These are phyloP conservation scores for Thomomys bottae DNA, from an alignment of 2,113 vertebrate species.

Conservation along the genomic window DNA sequence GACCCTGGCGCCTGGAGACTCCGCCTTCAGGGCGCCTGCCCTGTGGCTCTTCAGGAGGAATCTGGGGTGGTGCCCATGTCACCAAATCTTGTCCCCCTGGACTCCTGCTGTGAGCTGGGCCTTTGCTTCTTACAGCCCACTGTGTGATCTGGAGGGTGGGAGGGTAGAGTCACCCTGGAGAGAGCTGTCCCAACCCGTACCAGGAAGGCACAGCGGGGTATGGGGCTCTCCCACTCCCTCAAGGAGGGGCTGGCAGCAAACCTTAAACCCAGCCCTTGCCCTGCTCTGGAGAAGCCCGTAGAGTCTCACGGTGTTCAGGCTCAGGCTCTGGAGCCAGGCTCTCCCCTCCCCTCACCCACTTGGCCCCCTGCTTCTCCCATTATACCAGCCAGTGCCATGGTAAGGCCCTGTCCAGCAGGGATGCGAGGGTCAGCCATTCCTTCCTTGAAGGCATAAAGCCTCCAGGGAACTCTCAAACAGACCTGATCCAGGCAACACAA, in stretches of 20 bases:
- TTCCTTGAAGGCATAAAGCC: background rate
- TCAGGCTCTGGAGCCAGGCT: no score
- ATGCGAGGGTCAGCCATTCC: background rate
- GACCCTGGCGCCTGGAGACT: background rate
- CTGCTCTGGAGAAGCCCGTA: background rate
- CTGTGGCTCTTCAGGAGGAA: accelerated
- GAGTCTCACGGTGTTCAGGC: background rate
- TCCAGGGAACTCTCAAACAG: background rate
- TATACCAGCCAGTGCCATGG: background rate
- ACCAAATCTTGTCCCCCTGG: accelerated
- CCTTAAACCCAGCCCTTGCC: background rate
- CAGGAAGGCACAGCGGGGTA: background rate
- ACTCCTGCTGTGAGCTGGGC: accelerated
- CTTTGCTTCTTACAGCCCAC: accelerated
- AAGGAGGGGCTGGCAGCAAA: background rate
- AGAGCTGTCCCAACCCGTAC: background rate
- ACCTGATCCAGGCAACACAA: background rate
- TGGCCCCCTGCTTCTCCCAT: background rate
- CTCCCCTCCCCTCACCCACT: accelerated
- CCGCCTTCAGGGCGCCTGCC: accelerated
- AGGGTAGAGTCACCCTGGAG: background rate
- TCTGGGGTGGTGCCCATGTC: no score
- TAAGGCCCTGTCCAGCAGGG: background rate
- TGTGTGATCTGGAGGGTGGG: no score
- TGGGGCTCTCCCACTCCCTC: background rate